These are phyloP conservation scores for Enteromius treurensis DNA, from an alignment of 2,797 vertebrate genomes.

Conservation along the genomic window DNA sequence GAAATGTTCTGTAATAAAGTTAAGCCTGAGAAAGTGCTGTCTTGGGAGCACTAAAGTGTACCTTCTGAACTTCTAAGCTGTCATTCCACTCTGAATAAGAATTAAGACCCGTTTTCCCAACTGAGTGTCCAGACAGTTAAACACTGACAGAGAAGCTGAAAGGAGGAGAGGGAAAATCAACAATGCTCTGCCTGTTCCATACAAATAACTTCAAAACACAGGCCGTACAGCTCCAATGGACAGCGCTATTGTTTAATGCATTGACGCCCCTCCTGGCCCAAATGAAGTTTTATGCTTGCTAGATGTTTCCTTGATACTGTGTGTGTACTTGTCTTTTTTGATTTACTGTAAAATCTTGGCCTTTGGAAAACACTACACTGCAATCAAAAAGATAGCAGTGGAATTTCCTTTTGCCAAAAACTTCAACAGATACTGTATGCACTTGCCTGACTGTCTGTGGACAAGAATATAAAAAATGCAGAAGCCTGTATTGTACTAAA, in stretches of 20 bases:
- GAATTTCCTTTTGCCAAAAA: neutral
- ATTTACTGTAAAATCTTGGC: neutral
- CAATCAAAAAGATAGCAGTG: too few species aligned
- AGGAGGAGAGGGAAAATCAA: slow-evolving; percentile 40
- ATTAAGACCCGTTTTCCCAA: slow-evolving; percentile 35
- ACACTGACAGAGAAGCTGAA: slow-evolving; percentile 35
- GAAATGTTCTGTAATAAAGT: slow-evolving; percentile 40
- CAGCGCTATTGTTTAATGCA: slow-evolving; percentile 33
- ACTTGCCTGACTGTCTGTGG: neutral
- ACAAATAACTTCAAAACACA: slow-evolving; percentile 25
- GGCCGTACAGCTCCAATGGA: slow-evolving; percentile 11
- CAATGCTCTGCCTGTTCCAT: slow-evolving; percentile 23
- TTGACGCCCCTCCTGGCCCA: neutral
- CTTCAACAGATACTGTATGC: neutral
- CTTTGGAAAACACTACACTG: neutral
- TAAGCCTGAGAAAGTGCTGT: slow-evolving; percentile 40
- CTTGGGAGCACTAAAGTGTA: slow-evolving; percentile 39
- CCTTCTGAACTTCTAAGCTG: slow-evolving; percentile 41
- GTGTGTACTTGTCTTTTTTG: slow-evolving; percentile 16
- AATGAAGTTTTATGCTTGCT: slow-evolving; percentile 12
- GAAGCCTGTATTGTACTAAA: neutral
- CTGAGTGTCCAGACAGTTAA: slow-evolving; percentile 40
- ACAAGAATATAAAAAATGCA: neutral
- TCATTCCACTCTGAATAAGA: slow-evolving; percentile 44
- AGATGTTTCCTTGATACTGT: neutral